Conservation (phyloP, 2,113 vertebrate genomes). For the Seriola quinqueradiata region DNA sequence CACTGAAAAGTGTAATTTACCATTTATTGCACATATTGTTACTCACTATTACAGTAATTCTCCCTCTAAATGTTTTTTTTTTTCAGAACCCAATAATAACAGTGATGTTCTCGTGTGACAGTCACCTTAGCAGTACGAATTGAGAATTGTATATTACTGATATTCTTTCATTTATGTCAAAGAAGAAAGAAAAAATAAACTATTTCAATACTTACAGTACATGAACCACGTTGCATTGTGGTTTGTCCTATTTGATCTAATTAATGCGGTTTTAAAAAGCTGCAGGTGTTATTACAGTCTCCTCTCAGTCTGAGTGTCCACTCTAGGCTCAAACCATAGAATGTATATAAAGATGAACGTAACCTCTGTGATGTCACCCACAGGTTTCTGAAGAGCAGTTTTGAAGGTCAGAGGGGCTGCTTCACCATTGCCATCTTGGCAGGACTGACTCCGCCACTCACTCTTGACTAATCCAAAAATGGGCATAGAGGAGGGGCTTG, state of each 20-base stretch:
- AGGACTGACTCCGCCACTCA: no score
- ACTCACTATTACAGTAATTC: constrained; percentile 54
- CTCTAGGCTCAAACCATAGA: not conserved
- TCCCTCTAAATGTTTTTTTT: constrained; percentile 49
- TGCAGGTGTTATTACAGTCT: not conserved
- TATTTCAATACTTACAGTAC: constrained; percentile 72
- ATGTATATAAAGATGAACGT: no score
- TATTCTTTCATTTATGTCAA: constrained; percentile 76
- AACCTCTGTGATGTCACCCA: no score
- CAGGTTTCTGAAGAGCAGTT: no score
- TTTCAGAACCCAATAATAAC: constrained; percentile 48
- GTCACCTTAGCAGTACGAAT: constrained; percentile 63
- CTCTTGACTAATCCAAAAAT: no score
- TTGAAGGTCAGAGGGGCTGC: no score
- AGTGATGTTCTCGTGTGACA: constrained; percentile 72
- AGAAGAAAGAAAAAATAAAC: constrained; percentile 71
- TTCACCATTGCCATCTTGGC: no score
- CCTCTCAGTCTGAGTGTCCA: not conserved
- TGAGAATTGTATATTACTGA: constrained; percentile 62
- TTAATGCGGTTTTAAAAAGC: not conserved
- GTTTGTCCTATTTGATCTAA: constrained; percentile 18
- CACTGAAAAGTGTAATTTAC: constrained; percentile 62
- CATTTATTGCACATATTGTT: constrained; percentile 70
- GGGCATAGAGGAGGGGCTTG: no score
- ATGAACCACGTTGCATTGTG: not conserved